A percentile compares a stretch with the other conserved stretches of the same genome.
These are phyloP conservation scores for Matsumyia berberina DNA, from an alignment of 2,888 invertebrate species.

Conservation along the genomic window DNA sequence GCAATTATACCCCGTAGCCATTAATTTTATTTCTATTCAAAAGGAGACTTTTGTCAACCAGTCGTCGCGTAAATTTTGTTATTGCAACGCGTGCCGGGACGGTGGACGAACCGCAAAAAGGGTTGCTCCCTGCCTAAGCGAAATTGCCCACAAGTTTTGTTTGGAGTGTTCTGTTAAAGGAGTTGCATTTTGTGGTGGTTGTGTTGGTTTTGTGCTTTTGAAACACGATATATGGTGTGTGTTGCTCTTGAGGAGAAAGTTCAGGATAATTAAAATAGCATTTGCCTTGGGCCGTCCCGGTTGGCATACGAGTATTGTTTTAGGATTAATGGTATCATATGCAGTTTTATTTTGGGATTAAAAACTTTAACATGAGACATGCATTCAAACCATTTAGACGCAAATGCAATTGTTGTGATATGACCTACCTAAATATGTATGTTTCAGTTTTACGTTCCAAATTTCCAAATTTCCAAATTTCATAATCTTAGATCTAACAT, in stretches of 20 bases:
- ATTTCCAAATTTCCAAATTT: no score
- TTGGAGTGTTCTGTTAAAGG: slow-evolving; percentile 24
- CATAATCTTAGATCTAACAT: no score
- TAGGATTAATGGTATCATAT: no score
- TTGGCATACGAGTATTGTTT: no score
- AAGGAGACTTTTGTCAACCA: slow-evolving; percentile 57
- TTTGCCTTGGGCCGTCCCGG: not conserved
- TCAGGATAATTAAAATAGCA: slow-evolving; percentile 48
- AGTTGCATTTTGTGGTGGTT: slow-evolving; percentile 35
- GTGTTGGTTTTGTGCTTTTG: slow-evolving; percentile 29
- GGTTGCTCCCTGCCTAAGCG: slow-evolving; percentile 20
- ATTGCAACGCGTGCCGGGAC: slow-evolving; percentile 20
- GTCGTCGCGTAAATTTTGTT: slow-evolving; percentile 30
- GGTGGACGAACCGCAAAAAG: slow-evolving; percentile 16
- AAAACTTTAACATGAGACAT: no score
- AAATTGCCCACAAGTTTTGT: slow-evolving; percentile 49
- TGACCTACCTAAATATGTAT: no score
- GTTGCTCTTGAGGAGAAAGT: slow-evolving; percentile 35
- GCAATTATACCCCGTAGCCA: slow-evolving; percentile 62
- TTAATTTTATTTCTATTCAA: slow-evolving; percentile 66
- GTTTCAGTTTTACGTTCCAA: no score
- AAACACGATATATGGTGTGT: slow-evolving; percentile 24
- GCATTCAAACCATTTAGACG: no score
- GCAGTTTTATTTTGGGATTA: no score
- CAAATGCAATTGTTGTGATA: no score